Conservation (phyloP, 2,797 vertebrate genomes). For the Cyprinodon diabolis region DNA sequence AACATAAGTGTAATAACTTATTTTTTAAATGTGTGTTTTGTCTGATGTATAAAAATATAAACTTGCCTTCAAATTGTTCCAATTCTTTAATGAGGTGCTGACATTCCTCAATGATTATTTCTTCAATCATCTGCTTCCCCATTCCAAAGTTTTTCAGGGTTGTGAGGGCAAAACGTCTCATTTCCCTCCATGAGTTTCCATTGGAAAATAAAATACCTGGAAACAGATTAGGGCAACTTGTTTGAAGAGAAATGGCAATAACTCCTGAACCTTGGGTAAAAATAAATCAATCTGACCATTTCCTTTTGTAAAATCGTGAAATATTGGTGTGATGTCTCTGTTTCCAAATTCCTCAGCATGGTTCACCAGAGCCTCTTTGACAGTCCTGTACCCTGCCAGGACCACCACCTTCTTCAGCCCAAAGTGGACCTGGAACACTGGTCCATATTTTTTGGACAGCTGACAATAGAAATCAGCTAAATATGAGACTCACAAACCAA, state of each 20-base stretch:
- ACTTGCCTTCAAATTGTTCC: slow-evolving; percentile 57
- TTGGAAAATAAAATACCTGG: slow-evolving; percentile 71
- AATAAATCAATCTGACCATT: slow-evolving; percentile 29
- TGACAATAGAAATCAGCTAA: slow-evolving; percentile 12
- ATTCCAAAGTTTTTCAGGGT: slow-evolving; percentile 75
- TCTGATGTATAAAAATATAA: background rate
- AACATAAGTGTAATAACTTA: too few species aligned
- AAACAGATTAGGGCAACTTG: background rate
- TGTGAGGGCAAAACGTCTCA: slow-evolving; percentile 71
- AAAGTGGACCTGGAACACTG: slow-evolving; percentile 62
- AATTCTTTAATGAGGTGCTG: slow-evolving; percentile 57
- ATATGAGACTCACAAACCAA: background rate
- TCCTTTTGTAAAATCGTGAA: slow-evolving; percentile 44
- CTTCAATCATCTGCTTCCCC: slow-evolving; percentile 67
- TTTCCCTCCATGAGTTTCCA: slow-evolving; percentile 72
- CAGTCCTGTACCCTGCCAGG: slow-evolving; percentile 62
- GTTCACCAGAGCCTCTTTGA: slow-evolving; percentile 67
- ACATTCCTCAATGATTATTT: slow-evolving; percentile 68
- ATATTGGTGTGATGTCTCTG: slow-evolving; percentile 45
- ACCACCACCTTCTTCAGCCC: slow-evolving; percentile 69
- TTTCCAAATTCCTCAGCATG: slow-evolving; percentile 66
- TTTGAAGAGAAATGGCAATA: too few species aligned
- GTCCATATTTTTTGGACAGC: slow-evolving; percentile 66
- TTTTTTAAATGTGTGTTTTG: background rate
- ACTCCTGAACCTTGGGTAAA: too few species aligned